Evolutionary conservation across 2,113 vertebrate genomes (phyloP).

Genomic region (Chionomys nivalis): DNA sequence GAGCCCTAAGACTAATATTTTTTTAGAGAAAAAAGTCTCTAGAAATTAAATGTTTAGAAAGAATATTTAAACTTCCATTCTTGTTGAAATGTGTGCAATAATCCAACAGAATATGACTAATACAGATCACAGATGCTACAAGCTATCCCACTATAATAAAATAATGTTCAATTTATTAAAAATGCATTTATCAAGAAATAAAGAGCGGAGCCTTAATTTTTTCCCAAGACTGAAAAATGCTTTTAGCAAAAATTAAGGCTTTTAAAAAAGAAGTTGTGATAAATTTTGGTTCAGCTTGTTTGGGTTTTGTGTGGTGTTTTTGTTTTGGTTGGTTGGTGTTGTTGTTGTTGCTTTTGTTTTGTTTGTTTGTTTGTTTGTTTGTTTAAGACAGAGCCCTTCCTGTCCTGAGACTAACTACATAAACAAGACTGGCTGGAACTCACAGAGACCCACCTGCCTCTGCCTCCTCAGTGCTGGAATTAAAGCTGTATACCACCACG

Average conservation of each 20-base stretch:
- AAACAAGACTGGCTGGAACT: not conserved
- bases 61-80: not conserved
- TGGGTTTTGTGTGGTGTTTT: not conserved
- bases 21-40: not conserved
- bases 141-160: not conserved
- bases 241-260: not conserved
- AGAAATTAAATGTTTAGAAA: not conserved
- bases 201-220: not conserved
- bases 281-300: not conserved
- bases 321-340: not conserved
- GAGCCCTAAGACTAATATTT: not conserved
- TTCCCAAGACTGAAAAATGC: not conserved
- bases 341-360: not conserved
- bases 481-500: not conserved
- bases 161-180: slow-evolving; percentile 1
- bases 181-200: not conserved
- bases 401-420: not conserved
- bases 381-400: not conserved
- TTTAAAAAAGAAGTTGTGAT: not conserved
- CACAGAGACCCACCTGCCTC: not conserved
- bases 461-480: not conserved
- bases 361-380: not conserved
- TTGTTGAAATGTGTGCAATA: not conserved
- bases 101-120: not conserved
- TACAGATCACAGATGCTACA: not conserved